Evolutionary conservation across 1,140 invertebrate species (phyloP).

Genomic region (Saccostrea echinata): DNA sequence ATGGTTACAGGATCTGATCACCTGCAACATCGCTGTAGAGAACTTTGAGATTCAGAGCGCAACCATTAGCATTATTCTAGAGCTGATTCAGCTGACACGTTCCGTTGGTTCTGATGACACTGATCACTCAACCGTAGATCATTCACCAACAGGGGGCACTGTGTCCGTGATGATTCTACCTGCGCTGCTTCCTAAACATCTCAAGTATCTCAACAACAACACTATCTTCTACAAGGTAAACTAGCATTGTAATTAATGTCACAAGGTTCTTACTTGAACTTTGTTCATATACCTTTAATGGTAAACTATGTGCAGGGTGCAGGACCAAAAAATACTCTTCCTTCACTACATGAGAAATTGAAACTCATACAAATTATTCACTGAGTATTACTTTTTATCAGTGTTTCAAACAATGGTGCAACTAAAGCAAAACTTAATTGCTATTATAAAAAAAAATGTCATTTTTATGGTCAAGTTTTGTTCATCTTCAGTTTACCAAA

Average conservation of each 20-base stretch:
- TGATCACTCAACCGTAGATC: constrained; percentile 33
- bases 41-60: constrained; percentile 85
- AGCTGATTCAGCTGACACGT: constrained; percentile 84
- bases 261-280: too few species aligned
- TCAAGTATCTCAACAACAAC: constrained; percentile 84
- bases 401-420: too few species aligned
- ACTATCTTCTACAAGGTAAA: constrained; percentile 86
- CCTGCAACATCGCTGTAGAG: constrained; percentile 85
- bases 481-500: too few species aligned
- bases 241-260: constrained; percentile 5
- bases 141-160: constrained; percentile 80
- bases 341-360: too few species aligned
- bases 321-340: too few species aligned
- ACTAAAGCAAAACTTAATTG: too few species aligned
- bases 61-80: constrained; percentile 87
- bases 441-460: too few species aligned
- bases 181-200: constrained; percentile 84
- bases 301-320: too few species aligned
- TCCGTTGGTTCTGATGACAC: constrained; percentile 70
- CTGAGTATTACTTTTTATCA: too few species aligned
- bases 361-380: too few species aligned
- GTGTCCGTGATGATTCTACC: constrained; percentile 86
- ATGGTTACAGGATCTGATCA: constrained; percentile 88
- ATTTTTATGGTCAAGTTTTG: too few species aligned
- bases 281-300: too few species aligned